phyloP scores from a whole-genome alignment of 1,140 invertebrate genomes.

The Trichonephila clavipes region DNA sequence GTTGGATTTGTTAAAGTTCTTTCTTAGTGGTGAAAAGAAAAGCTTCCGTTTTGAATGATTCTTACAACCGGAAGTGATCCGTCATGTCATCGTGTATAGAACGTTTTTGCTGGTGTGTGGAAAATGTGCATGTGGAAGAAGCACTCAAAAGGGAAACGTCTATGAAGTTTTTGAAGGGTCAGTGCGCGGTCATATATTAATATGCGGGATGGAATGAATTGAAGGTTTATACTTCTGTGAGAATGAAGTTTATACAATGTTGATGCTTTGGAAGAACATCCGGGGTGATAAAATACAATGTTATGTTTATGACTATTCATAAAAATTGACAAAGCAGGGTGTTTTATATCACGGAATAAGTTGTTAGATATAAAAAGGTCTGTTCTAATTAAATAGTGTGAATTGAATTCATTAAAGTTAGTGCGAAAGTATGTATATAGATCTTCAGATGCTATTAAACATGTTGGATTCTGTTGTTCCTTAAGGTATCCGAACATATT shows the following conservation, averaged over 20 bases:
- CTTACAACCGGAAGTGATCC: slow-evolving; percentile 23
- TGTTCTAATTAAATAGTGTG: neutral
- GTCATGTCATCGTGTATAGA: neutral
- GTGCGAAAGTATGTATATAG: neutral
- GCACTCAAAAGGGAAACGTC: neutral
- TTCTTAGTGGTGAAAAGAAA: slow-evolving; percentile 45
- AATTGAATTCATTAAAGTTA: neutral
- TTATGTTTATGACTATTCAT: slow-evolving; percentile 12
- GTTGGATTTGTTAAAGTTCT: neutral
- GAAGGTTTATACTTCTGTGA: neutral
- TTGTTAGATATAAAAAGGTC: neutral
- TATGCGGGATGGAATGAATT: neutral
- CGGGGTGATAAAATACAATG: neutral
- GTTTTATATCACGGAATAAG: neutral
- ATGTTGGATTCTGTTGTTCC: too few relatives aligned
- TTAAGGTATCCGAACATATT: too few relatives aligned
- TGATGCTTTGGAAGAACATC: neutral
- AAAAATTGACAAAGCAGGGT: neutral
- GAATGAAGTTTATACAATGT: neutral
- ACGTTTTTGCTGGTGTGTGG: neutral
- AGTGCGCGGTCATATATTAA: neutral
- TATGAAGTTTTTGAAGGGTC: neutral
- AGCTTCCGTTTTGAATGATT: slow-evolving; percentile 9
- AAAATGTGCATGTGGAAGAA: neutral
- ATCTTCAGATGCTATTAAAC: too few relatives aligned